phyloP scores from a whole-genome alignment of 2,113 vertebrate genomes.

The Arothron firmamentum region DNA sequence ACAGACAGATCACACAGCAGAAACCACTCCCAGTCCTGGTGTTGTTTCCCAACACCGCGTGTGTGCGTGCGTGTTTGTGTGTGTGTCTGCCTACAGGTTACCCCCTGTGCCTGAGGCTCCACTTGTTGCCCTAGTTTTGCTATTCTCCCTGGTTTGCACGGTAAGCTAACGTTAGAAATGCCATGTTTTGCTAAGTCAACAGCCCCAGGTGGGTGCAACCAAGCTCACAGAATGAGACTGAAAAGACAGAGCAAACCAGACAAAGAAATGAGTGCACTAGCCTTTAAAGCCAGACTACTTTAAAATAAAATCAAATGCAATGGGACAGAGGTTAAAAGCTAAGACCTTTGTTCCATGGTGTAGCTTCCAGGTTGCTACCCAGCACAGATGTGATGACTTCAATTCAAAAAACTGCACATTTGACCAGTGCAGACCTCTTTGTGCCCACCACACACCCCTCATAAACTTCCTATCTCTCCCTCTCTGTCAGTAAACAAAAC shows the following conservation, averaged over 20 bases:
- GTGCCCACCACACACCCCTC: too few relatives aligned
- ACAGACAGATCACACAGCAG: conserved; percentile 17
- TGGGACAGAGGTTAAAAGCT: too few relatives aligned
- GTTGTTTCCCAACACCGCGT: not conserved
- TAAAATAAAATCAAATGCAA: not conserved
- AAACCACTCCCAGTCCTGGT: conserved; percentile 22
- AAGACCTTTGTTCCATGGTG: not conserved
- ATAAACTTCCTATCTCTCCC: conserved; percentile 40
- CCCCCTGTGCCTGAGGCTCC: conserved; percentile 33
- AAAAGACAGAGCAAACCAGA: conserved; percentile 2
- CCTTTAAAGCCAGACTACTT: not conserved
- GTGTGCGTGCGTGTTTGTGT: conserved; percentile 18
- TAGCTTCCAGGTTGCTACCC: too few relatives aligned
- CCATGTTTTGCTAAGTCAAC: conserved; percentile 50
- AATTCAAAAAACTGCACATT: too few relatives aligned
- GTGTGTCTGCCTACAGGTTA: conserved; percentile 26
- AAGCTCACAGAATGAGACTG: conserved; percentile 5
- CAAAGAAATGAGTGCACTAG: not conserved
- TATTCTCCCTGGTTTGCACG: conserved; percentile 50
- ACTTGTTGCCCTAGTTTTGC: conserved; percentile 55
- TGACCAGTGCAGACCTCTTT: too few relatives aligned
- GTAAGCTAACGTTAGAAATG: conserved; percentile 57
- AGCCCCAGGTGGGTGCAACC: conserved; percentile 48
- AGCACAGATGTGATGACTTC: too few relatives aligned
- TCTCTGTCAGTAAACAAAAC: conserved; percentile 48